Conservation (phyloP, 2,797 vertebrate genomes). For the Sebastes kiyomatsui region DNA sequence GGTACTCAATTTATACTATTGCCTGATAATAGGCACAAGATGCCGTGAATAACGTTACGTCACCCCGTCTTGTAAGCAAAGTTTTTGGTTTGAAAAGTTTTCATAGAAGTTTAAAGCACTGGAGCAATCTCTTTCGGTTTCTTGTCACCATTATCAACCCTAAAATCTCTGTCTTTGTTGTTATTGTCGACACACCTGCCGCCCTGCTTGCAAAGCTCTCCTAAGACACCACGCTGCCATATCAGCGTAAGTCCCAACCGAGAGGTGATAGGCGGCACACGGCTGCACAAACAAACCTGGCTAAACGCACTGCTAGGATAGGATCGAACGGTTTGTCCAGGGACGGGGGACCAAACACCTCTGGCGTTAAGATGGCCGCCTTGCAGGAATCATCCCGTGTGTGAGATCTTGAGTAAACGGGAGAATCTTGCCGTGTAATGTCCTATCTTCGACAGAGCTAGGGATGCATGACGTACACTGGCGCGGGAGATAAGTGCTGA, state of each 20-base stretch:
- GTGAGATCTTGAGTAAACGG: slow-evolving; percentile 60
- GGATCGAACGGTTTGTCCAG: slow-evolving; percentile 52
- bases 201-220: slow-evolving; percentile 25
- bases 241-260: slow-evolving; percentile 44
- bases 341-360: slow-evolving; percentile 48
- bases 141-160: slow-evolving; percentile 23
- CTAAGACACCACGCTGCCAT: slow-evolving; percentile 15
- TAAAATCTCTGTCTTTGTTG: slow-evolving; percentile 32
- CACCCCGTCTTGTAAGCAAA: background rate
- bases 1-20: background rate
- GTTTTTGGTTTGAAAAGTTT: slow-evolving; percentile 8
- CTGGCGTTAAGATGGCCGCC: slow-evolving; percentile 33
- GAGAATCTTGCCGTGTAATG: slow-evolving; percentile 60
- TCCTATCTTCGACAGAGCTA: slow-evolving; percentile 60
- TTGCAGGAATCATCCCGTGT: slow-evolving; percentile 50
- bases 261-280: slow-evolving; percentile 30
- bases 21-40: background rate
- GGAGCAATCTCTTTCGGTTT: background rate
- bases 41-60: background rate
- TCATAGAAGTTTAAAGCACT: slow-evolving; percentile 1
- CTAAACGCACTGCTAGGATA: slow-evolving; percentile 48
- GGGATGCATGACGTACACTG: slow-evolving; percentile 65
- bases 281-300: slow-evolving; percentile 59
- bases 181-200: slow-evolving; percentile 21
- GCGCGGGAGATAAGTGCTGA: slow-evolving; percentile 66